Evolutionary conservation across 2,113 vertebrate species (phyloP).

Genomic region (Tapirus terrestris): DNA sequence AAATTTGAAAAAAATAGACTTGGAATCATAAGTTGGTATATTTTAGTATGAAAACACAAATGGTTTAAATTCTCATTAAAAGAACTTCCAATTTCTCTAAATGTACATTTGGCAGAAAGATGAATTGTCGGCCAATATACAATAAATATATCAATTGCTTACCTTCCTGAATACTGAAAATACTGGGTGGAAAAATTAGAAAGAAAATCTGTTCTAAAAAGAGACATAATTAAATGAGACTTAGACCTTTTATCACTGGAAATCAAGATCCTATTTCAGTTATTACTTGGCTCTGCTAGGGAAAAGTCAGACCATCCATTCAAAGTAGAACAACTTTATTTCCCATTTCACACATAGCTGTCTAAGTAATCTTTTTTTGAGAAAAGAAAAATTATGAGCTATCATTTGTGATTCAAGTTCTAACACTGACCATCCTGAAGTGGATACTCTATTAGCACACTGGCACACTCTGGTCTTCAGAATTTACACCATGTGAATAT

Average conservation of each 20-base stretch:
- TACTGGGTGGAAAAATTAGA: background rate
- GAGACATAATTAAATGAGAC: conserved; percentile 11
- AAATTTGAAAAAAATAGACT: conserved; percentile 30
- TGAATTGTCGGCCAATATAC: background rate
- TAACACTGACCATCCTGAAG: background rate
- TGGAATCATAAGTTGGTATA: conserved; percentile 14
- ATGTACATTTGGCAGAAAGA: conserved; percentile 53
- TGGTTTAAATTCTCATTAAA: conserved; percentile 51
- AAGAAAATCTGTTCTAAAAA: conserved; percentile 46
- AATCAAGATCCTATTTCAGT: conserved; percentile 44
- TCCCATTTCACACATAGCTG: background rate
- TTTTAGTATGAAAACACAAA: conserved; percentile 50
- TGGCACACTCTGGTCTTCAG: background rate
- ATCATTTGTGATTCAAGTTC: conserved; percentile 16
- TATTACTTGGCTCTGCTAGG: conserved; percentile 48
- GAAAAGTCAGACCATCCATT: background rate
- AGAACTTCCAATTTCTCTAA: conserved; percentile 55
- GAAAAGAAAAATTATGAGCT: conserved; percentile 36
- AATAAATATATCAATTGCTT: background rate
- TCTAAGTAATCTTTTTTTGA: conserved; percentile 21
- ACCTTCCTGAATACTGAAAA: conserved; percentile 50
- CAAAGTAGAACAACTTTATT: conserved; percentile 18
- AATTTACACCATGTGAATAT: background rate
- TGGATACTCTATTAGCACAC: background rate
- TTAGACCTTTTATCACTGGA: conserved; percentile 36